Base-by-base conservation (phyloP, 2,797 vertebrate species). In the Telmatherina bonti region DNA sequence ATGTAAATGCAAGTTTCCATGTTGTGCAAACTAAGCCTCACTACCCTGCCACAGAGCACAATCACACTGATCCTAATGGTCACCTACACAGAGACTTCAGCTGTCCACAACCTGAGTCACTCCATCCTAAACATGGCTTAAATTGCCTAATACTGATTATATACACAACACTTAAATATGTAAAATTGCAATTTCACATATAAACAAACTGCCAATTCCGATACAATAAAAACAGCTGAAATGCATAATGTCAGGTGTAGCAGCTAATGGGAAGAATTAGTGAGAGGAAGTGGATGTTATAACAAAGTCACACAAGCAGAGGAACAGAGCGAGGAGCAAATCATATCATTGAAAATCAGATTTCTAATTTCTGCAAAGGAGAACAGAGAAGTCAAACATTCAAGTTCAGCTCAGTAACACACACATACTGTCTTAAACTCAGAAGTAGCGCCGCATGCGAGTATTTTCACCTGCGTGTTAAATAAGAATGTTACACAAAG, bases 141-240 rank as follows among this genome's bases (percentile, higher is more conserved):
- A 51, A 72, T 76, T 67, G 90, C 92, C 91, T 95, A 96, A 96
- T 94, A 96, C 95, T 95, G 95, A 90, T 91, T 95, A 93, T 93
- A 91, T 94, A 93, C 92, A 95, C 88, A 94, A 94, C 91, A 95
- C 94, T 95, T 93, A 84, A 76, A 93, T 91, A 91, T 79, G 81
- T 85, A 89, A 83, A 94, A 91, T 92, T 91, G 91, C 86, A 90
- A 79, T 82, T 91, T 92, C 89, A 93, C 88, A 93, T 79, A 87
- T 84, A 86, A 85, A 89, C 78, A 92, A 76, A 87, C 51, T 81
- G 81, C 79, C 81, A 78, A 67, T 82, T 91, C 76, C 70, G 62
- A 86, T 72, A 76, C 78, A 62, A 74, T 70, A 82, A 88, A 88
- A 92, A 86, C 63, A 73, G 70, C 71, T 91, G 86, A 92, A 91